Percentiles rank a stretch among this genome's conserved stretches.
phyloP scores from a whole-genome alignment of 2,113 vertebrate genomes.

The Hypomesus transpacificus region DNA sequence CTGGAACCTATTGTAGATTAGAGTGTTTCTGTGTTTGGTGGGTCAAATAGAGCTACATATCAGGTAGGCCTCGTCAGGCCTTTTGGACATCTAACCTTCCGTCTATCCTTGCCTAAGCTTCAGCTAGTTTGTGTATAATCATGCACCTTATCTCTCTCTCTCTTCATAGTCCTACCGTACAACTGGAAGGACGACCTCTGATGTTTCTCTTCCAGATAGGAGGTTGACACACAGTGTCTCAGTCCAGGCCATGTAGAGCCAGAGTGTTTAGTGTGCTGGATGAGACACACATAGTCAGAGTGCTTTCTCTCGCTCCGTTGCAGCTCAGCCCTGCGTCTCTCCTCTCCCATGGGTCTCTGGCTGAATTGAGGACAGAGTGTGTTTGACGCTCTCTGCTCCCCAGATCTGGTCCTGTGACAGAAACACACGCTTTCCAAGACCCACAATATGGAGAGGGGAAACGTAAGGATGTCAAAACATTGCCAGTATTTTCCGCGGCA shows the following conservation, averaged over 20 bases:
- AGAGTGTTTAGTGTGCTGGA: not conserved
- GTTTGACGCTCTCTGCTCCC: not conserved
- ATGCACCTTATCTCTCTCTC: conserved; percentile 63
- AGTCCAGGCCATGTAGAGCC: too few species aligned
- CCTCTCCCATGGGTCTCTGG: conserved; percentile 8
- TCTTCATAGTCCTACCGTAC: too few species aligned
- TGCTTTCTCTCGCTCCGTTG: not conserved
- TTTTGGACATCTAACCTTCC: conserved; percentile 46
- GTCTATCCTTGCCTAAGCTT: conserved; percentile 46
- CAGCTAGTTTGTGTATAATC: conserved; percentile 58
- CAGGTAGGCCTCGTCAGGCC: conserved; percentile 37
- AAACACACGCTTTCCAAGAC: not conserved
- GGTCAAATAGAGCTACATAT: conserved; percentile 66
- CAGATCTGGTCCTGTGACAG: not conserved
- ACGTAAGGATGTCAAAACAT: not conserved
- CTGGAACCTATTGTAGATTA: conserved; percentile 55
- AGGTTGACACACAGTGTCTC: not conserved
- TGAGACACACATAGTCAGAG: not conserved
- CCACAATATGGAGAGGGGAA: conserved; percentile 17
- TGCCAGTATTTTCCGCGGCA: conserved; percentile 12
- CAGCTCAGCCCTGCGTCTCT: not conserved
- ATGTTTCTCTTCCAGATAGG: not conserved
- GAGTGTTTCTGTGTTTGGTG: conserved; percentile 52
- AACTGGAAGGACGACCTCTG: too few species aligned
- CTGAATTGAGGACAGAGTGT: conserved; percentile 43